Percentiles rank a stretch among this genome's conserved stretches.
These are phyloP conservation scores for Andrena praecox DNA, from an alignment of 2,888 invertebrate genomes.

Conservation along the genomic window DNA sequence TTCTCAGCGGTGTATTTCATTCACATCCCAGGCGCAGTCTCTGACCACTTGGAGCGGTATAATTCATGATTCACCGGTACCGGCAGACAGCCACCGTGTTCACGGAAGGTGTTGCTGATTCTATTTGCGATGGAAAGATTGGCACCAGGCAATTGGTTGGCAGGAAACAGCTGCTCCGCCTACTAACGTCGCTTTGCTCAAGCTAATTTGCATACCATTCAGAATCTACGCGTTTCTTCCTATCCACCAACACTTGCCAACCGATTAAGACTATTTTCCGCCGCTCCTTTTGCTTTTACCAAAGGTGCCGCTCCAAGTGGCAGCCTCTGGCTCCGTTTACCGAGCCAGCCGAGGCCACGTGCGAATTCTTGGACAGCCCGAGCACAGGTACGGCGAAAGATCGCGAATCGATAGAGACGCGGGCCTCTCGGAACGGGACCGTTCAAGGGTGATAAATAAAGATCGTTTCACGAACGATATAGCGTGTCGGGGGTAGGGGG, in stretches of 20 bases:
- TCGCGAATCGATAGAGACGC: constrained; percentile 9
- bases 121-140: constrained; percentile 56
- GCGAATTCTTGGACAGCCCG: constrained; percentile 1
- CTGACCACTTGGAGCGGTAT: not conserved
- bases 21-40: not conserved
- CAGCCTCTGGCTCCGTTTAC: too few relatives aligned
- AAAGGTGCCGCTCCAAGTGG: too few relatives aligned
- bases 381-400: constrained; percentile 1
- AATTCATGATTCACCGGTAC: constrained; percentile 13
- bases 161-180: constrained; percentile 59
- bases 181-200: constrained; percentile 35
- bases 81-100: not conserved
- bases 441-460: constrained; percentile 21
- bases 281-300: too few relatives aligned
- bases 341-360: too few relatives aligned
- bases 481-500: not conserved
- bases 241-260: constrained; percentile 13
- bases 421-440: not conserved
- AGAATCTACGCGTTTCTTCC: constrained; percentile 24
- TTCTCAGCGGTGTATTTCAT: not conserved
- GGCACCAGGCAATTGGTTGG: constrained; percentile 59
- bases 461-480: constrained; percentile 22
- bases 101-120: constrained; percentile 48
- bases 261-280: constrained; percentile 24
- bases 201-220: constrained; percentile 55